Evolutionary conservation across 2,888 invertebrate genomes (phyloP), one percentile per base, ranked within the genome.

Genomic region (Papilio gigon): DNA sequence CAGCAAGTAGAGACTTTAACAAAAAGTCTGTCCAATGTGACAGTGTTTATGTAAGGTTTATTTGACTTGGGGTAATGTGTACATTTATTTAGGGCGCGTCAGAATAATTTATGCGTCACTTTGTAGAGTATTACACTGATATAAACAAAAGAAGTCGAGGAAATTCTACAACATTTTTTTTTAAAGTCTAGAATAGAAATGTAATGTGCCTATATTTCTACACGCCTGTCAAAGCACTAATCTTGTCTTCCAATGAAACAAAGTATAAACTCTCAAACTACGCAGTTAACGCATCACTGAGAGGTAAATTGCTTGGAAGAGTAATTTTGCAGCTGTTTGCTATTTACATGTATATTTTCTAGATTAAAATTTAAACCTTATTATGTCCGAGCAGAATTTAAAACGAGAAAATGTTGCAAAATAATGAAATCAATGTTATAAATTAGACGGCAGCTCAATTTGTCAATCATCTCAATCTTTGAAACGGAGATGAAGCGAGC

Each of bases 401-500:
- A 50, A 50, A 50, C 25, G 5, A 27, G 50, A 56, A 30, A 56
- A 17, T 17, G 30, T 56, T 27, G 9, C 30, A 56, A 56, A 56
- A 30, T 56, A 56, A 56, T 30, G 53, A 17, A 56, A 56, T 30
- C 53, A 56, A 30, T 17, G 53, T 17, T 56, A 30, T 30, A 56
- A 50, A 56, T 6, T 53, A 27, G 53, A 56, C 17, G 17, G 53
- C 6, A 25, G 25, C 27, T 65, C 40, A 65, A 17, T 56, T 58
- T 42, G 30, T 66, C 63, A 47, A 59, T 68, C 63, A 68, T 58
- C 33, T 44, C 22, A 67, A 37, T 44, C 25, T 61, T 61, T 44
- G 50, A 56, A 61, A 50, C 20, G 12, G 50, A 65, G 14, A 33
- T 12, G 50, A 61, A 8, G 33, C 30, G 60, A 65, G 56, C 56